phyloP scores from a whole-genome alignment of 2,888 invertebrate species.

The Melangyna quadrimaculata region DNA sequence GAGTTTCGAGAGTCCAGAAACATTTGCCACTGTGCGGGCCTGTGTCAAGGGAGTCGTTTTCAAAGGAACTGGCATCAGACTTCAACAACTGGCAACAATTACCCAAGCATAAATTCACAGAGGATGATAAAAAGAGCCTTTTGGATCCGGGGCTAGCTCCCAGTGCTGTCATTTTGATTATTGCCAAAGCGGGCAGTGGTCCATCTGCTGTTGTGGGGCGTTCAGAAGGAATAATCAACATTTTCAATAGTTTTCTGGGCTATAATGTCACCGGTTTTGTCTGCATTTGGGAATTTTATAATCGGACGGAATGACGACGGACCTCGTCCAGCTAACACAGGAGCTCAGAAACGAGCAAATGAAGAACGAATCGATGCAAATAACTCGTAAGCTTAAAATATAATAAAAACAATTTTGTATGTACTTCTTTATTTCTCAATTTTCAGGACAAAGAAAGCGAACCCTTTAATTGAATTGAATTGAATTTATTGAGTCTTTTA shows the following conservation, averaged over 20 bases:
- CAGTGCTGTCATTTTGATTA: constrained; percentile 85
- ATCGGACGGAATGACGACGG: constrained; percentile 62
- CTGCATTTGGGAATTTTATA: constrained; percentile 76
- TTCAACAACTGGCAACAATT: constrained; percentile 92
- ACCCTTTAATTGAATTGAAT: too few relatives aligned
- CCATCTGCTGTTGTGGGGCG: constrained; percentile 72
- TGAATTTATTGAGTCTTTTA: too few relatives aligned
- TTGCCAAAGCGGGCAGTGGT: constrained; percentile 73
- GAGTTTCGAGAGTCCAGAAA: constrained; percentile 86
- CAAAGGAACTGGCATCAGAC: constrained; percentile 79
- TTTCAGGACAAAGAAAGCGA: constrained; percentile 76
- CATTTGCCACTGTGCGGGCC: constrained; percentile 83
- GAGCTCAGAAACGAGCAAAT: constrained; percentile 75
- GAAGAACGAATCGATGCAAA: constrained; percentile 74
- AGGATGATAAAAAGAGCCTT: constrained; percentile 93
- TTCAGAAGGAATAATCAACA: constrained; percentile 74
- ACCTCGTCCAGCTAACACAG: constrained; percentile 54
- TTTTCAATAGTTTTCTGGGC: constrained; percentile 79
- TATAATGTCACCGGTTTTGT: constrained; percentile 77
- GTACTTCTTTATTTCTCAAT: constrained; percentile 4
- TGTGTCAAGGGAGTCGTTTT: constrained; percentile 78
- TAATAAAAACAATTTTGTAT: neutral
- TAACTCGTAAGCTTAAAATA: constrained; percentile 76
- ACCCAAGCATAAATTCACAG: constrained; percentile 92
- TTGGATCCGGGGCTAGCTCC: constrained; percentile 92